A percentile compares a stretch with the other conserved stretches of the same genome.
Evolutionary conservation across 2,113 vertebrate genomes (phyloP).

Genomic region (Sula dactylatra): DNA sequence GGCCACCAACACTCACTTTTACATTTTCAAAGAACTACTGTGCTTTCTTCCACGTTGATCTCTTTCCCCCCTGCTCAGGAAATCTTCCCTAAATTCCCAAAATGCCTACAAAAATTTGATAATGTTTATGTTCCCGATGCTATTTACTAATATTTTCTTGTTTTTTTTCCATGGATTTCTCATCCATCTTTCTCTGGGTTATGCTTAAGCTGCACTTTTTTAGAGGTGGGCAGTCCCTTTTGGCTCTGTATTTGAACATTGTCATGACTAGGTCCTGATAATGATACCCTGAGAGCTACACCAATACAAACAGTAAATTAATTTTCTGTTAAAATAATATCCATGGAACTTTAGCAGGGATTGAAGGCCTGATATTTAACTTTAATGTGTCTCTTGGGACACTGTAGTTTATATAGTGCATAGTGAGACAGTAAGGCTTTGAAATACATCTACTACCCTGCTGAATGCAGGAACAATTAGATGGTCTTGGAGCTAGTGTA

Average conservation of each 20-base stretch:
- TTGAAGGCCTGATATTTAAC: background rate
- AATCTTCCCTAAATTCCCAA: background rate
- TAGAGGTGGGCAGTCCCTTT: background rate
- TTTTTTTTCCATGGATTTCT: background rate
- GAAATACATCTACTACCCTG: background rate
- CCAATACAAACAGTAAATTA: background rate
- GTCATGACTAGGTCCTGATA: background rate
- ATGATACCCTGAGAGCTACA: background rate
- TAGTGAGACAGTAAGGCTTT: background rate
- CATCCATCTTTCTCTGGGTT: background rate
- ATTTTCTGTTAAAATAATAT: background rate
- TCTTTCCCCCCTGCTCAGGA: background rate
- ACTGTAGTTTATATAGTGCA: background rate
- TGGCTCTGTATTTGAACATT: background rate
- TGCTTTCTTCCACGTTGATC: background rate
- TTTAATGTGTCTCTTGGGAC: background rate
- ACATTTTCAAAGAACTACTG: background rate
- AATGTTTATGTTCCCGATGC: background rate
- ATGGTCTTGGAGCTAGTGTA: background rate
- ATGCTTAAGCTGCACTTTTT: background rate
- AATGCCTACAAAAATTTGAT: background rate
- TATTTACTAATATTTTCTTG: background rate
- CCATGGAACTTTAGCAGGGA: background rate
- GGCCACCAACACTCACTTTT: background rate
- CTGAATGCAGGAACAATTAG: background rate